Base-by-base conservation (phyloP, 2,113 vertebrate species). In the Thymallus thymallus region DNA sequence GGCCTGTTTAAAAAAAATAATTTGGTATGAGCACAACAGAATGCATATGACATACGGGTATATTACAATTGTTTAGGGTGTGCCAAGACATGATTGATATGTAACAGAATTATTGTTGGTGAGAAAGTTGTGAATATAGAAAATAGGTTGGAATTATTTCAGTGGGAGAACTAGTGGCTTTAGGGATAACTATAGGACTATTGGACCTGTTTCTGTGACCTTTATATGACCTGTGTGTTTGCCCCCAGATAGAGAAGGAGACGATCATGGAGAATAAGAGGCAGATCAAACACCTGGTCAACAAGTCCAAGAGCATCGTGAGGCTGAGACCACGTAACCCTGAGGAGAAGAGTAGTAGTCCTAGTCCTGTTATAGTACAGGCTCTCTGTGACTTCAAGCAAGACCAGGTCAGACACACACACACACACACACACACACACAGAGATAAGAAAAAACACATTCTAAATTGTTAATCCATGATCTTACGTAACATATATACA, bases 311-410 rank as follows among this genome's bases (percentile, higher is more conserved):
- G 91, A 92, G 87, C 85, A 97, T 99, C 2, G 94, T 99, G 69
- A 93, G 95, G 76, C 92, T 99, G 86, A 99, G 95, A 69, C 96
- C 97, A 2, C 94, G 98, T 14, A 96, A 98, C 91, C 94, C 97
- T 0, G 96, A 97, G 78, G 94, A 96, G 68, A 94, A 91, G 74
- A 93, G 86, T 85, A 94, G 61, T 77, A 92, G 92, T 29, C 90
- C 92, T 0, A 91, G 92, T 29, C 90, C 92, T 0, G 90, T 98
- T 65, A 95, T 99, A 0, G 95, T 98, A 45, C 88, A 94, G 89
- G 98, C 98, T 5, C 88, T 99, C 23, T 99, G 97, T 83, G 96
- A 99, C 91, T 99, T 98, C 88, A 99, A 98, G 78, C 96, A 98
- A 77, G 97, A 99, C 87, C 96, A 99, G 95, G 98, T 99, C 78